These are phyloP conservation scores for Mythimna vitellina DNA, from an alignment of 2,888 invertebrate genomes.

Conservation along the genomic window DNA sequence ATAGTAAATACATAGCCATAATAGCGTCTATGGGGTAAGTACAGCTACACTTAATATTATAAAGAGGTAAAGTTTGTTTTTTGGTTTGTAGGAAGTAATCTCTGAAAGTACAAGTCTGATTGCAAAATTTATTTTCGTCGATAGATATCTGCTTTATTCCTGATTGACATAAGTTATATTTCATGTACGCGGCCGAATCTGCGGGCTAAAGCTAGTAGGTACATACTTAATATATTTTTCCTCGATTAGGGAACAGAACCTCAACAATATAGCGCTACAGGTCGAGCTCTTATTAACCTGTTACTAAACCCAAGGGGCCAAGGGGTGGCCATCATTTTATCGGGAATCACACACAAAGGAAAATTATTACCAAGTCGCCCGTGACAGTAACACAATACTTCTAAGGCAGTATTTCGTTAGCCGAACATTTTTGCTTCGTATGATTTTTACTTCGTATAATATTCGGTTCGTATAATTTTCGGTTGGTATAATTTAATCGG, in stretches of 20 bases:
- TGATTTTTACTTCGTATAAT: constrained; percentile 56
- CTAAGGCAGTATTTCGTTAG: constrained; percentile 51
- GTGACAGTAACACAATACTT: constrained; percentile 68
- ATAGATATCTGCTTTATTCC: too few species aligned
- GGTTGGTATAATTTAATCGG: constrained; percentile 64
- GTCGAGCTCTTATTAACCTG: background rate
- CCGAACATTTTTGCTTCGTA: constrained; percentile 50
- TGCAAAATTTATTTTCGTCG: too few species aligned
- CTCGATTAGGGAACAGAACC: background rate
- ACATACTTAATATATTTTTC: background rate
- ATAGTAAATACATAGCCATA: too few species aligned
- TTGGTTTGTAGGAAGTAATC: too few species aligned
- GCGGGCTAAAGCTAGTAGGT: too few species aligned
- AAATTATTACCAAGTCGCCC: constrained; percentile 39
- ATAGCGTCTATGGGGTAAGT: too few species aligned
- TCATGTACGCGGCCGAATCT: too few species aligned
- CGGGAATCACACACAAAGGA: constrained; percentile 20
- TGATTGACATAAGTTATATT: too few species aligned
- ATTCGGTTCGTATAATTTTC: constrained; percentile 50
- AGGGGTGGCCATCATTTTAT: constrained; percentile 11
- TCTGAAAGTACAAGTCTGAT: too few species aligned
- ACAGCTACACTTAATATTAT: too few species aligned
- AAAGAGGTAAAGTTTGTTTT: too few species aligned
- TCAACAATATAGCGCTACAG: background rate
- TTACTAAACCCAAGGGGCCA: too few species aligned